Evolutionary conservation across 1,140 invertebrate genomes (phyloP), one percentile per base, ranked within the genome.

Genomic region (Drosophila santomea): DNA sequence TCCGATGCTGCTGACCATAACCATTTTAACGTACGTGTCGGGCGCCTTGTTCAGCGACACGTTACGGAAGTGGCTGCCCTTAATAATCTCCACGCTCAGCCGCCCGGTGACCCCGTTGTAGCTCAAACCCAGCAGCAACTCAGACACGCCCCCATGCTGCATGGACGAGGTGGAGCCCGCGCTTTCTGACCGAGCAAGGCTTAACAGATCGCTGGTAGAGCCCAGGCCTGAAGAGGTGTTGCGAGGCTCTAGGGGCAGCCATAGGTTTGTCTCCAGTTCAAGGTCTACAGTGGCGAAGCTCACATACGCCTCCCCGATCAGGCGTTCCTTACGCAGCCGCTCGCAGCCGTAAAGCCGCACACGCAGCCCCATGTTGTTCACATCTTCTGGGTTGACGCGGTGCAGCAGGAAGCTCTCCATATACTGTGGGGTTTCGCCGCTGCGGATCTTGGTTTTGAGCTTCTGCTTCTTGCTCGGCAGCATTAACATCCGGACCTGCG

Each of bases 61-160:
- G 90, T 96, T 95, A 20, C 96, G 95, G 93, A 98, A 98, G 93
- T 98, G 97, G 71, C 97, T 98, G 59, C 98, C 98, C 93, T 98
- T 98, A 73, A 98, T 95, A 52, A 94, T 93, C 93, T 98, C 97
- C n/a, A 98, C 97, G 23, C 96, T 96, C 2, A 99, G 94, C 79
- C 98, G 94, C 15, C 98, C 98, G 1, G 98, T 99, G 10, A 96
- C 98, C 1, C 97, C 96, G 90, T 98, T 98, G 91, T 98, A 99
- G 61, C 97, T 96, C 47, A 99, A 93, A 1, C 98, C 98, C 45
- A 98, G 92, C 4, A 99, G 93, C 23, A 99, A 94, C 91, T 98
- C 97, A 14, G 98, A 97, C 17, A 98, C 96, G 7, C 97, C 96
- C 64, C 97, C 97, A 93, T 98, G 95, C 93, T 97, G 93, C 94